Base-by-base conservation (phyloP, 2,113 vertebrate species). In the Mellivora capensis region DNA sequence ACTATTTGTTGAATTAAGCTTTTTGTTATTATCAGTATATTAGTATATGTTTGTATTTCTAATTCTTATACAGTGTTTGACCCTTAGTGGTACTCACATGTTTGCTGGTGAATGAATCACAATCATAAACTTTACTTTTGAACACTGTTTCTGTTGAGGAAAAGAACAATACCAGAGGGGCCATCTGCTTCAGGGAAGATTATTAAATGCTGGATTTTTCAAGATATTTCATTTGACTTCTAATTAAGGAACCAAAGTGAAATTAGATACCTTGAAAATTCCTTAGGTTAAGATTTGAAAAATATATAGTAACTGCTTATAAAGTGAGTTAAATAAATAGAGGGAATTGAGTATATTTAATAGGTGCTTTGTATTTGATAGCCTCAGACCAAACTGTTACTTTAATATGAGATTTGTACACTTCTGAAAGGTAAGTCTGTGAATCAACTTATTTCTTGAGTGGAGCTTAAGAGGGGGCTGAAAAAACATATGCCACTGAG, bases 1-100 rank as follows among this genome's bases (percentile, higher is more conserved):
- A 72, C 62, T 94, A 7, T 94, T 94, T 87, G 7, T 81, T 91
- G 37, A 96, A 91, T 74, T 96, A 87, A 95, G n/a, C 23, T 88
- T 95, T 96, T 93, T 72, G 34, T 82, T 95, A 69, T 71, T 95
- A 69, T 77, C 25, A 80, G 21, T 80, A 87, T 95, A 31, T 89
- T 89, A 87, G 15, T 95, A 13, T 27, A 80, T 86, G 17, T 44
- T 96, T 87, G 7, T 83, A 64, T 94, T 93, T 85, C 74, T 77
- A 81, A 85, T 61, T 96, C 37, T 84, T 94, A 92, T 17, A 84
- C 6, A 37, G 15, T 64, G 57, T 23, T 93, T 93, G n/a, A 74
- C 34, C 42, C 47, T 82, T 87, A 61, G 25, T 90, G 69, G 87
- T 47, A 82, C 31, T 93, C 10, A 92, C 6, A 6, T 88, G 52